Evolutionary conservation across 2,113 vertebrate genomes (phyloP).

Genomic region (Lepus americanus): DNA sequence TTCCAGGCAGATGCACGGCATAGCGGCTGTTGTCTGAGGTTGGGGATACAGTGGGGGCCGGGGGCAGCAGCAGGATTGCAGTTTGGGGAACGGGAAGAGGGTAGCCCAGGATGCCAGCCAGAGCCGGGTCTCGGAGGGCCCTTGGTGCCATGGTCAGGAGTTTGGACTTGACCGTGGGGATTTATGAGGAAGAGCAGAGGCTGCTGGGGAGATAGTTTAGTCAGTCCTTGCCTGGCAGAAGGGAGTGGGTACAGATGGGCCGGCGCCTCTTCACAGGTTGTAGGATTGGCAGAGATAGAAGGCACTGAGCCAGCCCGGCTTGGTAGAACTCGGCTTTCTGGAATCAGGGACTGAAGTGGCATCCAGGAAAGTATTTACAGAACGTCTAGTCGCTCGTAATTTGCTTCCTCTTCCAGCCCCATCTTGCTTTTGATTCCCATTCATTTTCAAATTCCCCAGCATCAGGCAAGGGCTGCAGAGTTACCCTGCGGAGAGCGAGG

Average conservation of each 20-base stretch:
- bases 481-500: not conserved
- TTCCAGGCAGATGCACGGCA: not conserved
- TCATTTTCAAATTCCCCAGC: not conserved
- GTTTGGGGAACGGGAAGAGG: not conserved
- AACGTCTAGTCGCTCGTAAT: constrained; percentile 11
- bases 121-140: not conserved
- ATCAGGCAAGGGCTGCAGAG: not conserved
- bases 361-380: not conserved
- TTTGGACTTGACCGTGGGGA: constrained; percentile 33
- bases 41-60: not conserved
- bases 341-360: not conserved
- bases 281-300: not conserved
- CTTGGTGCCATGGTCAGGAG: not conserved
- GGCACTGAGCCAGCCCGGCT: not conserved
- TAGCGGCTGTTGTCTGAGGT: constrained; percentile 18
- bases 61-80: not conserved
- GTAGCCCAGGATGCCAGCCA: not conserved
- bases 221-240: not conserved
- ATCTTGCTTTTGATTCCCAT: not conserved
- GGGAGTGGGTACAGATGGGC: not conserved
- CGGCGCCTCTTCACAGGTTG: not conserved
- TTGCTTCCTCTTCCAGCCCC: not conserved
- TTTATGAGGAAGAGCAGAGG: not conserved
- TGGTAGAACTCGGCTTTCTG: constrained; percentile 21
- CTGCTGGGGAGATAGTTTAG: not conserved